These are phyloP conservation scores for Seriola dumerili DNA, from an alignment of 2,113 vertebrate genomes.

Conservation along the genomic window DNA sequence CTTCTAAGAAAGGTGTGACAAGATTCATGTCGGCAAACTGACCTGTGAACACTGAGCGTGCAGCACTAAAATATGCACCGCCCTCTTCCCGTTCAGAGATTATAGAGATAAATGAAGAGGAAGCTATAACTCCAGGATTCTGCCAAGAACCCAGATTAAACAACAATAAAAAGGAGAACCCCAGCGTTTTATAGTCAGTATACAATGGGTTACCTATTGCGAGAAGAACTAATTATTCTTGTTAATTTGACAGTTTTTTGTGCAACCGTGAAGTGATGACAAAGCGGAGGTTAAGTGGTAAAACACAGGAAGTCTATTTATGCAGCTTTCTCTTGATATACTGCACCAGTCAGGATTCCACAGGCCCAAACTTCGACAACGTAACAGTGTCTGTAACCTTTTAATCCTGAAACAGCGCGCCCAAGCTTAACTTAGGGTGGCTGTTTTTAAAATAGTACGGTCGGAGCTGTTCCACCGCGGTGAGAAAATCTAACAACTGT, in stretches of 20 bases:
- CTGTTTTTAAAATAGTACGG: conserved; percentile 58
- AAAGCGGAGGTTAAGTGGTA: conserved; percentile 17
- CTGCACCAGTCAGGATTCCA: neutral
- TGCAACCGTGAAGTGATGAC: conserved; percentile 39
- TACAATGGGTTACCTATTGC: neutral
- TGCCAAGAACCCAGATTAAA: neutral
- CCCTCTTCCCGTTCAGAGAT: neutral
- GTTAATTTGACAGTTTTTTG: conserved; percentile 43
- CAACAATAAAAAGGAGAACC: neutral
- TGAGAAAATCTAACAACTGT: conserved; percentile 5
- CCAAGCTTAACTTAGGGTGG: conserved; percentile 51
- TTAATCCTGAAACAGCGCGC: conserved; percentile 61
- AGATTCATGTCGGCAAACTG: neutral
- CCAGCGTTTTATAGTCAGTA: neutral
- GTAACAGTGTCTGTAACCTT: conserved; percentile 32
- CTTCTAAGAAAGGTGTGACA: neutral
- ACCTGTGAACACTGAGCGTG: neutral
- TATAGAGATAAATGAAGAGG: neutral
- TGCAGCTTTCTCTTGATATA: neutral
- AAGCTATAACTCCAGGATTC: neutral
- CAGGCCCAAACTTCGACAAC: conserved; percentile 32
- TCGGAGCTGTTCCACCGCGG: conserved; percentile 23
- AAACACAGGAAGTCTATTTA: conserved; percentile 40
- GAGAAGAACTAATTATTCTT: neutral
- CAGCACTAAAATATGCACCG: neutral